A percentile compares a stretch with the other conserved stretches of the same genome.
phyloP scores from a whole-genome alignment of 2,888 invertebrate species.

The Plebejus melissa region DNA sequence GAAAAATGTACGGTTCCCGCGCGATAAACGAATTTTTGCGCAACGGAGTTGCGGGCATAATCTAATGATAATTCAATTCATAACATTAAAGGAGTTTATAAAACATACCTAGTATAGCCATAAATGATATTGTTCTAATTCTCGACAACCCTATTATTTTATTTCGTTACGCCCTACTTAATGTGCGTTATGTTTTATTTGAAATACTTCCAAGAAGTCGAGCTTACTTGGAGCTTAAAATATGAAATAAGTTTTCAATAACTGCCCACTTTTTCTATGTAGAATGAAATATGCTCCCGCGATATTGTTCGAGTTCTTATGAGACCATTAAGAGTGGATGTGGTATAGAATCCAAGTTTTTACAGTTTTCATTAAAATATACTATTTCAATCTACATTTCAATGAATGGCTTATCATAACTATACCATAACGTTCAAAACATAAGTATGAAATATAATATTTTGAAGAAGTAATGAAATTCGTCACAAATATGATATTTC shows the following conservation, averaged over 20 bases:
- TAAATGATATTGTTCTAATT: not conserved
- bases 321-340: not conserved
- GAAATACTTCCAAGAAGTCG: not conserved
- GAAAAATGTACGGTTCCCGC: no score
- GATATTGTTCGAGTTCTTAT: not conserved
- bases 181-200: constrained; percentile 2
- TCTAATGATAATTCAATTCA: no score
- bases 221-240: not conserved
- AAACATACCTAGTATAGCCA: not conserved
- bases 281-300: not conserved
- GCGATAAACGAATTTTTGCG: no score
- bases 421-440: not conserved
- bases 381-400: not conserved
- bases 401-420: no score
- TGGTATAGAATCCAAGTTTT: not conserved
- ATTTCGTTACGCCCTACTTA: not conserved
- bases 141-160: not conserved
- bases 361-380: not conserved
- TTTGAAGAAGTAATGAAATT: not conserved
- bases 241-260: constrained; percentile 23
- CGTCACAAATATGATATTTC: not conserved
- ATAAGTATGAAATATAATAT: not conserved
- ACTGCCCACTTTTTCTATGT: not conserved
- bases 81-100: not conserved
- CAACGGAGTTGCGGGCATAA: no score